Evolutionary conservation across 2,113 vertebrate species (phyloP), one percentile per base, ranked within the genome.

Genomic region (Thamnophis sirtalis): DNA sequence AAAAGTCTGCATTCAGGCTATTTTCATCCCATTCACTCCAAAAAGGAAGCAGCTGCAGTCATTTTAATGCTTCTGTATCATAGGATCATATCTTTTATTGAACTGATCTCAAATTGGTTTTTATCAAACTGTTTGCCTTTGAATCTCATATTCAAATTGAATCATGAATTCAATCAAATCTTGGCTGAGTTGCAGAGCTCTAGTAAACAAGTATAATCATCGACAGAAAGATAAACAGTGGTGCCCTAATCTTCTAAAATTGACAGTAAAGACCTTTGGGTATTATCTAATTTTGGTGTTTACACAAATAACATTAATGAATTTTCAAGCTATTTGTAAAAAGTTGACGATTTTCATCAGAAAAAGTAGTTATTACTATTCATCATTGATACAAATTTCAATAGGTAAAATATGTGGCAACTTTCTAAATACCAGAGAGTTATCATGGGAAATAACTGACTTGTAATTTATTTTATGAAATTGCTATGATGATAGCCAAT

Each of bases 401-500:
- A 17, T 53, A 90, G 86, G 60, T 87, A 94, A 93, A n/a, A 94
- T 93, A 92, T 87, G 38, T 50, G n/a, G 84, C 89, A 93, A 89
- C 68, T 88, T 60, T 93, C 51, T 93, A 84, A 95, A 93, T 80
- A 93, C 95, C 93, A 96, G 73, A 48, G 38, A 90, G 60, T 95
- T 93, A 50, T 96, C 89, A 95, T 86, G 88, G 94, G 89, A 96
- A 96, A 96, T 94, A 96, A 95, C 85, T 93, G 80, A 13, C 4
- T 94, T 92, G 68, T 85, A 93, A 93, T 94, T 96, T 95, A 92
- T 91, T 92, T 91, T 93, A 94, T 96, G 94, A 96, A 80, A 96
- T 50, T 60, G 38, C 51, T 48, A 60, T 95, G 90, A 96, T 96
- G 88, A 85, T 92, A 93, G 55, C 92, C 93, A 95, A 95, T 86